Percentiles rank a stretch among this genome's conserved stretches.
These are phyloP conservation scores for Prionailurus viverrinus DNA, from an alignment of 2,113 vertebrate species.

Conservation along the genomic window DNA sequence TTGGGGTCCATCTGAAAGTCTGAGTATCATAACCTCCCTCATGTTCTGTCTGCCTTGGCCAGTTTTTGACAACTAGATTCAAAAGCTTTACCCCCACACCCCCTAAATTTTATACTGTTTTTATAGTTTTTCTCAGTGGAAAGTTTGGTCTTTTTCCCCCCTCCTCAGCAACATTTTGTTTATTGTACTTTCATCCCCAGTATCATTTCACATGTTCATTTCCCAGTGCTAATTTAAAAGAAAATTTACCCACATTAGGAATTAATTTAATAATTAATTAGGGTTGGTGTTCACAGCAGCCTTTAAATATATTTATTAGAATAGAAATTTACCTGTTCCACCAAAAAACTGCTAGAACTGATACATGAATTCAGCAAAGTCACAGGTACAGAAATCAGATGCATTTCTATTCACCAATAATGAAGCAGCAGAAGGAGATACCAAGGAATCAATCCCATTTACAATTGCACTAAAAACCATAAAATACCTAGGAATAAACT, in stretches of 20 bases:
- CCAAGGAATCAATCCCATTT: too few species aligned
- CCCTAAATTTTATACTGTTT: neutral
- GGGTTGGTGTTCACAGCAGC: neutral
- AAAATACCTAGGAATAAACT: too few species aligned
- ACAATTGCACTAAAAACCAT: too few species aligned
- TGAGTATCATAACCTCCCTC: neutral
- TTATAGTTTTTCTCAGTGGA: neutral
- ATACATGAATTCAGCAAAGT: too few species aligned
- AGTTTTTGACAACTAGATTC: neutral
- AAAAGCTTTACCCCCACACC: neutral
- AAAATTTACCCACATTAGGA: slow-evolving; percentile 42
- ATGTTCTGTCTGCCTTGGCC: neutral
- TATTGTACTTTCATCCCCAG: neutral
- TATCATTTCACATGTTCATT: neutral
- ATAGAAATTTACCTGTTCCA: neutral
- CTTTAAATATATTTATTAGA: neutral
- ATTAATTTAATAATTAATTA: slow-evolving; percentile 70
- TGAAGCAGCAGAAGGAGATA: too few species aligned
- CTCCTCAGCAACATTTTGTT: slow-evolving; percentile 36
- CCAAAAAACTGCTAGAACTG: too few species aligned
- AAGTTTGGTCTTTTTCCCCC: neutral
- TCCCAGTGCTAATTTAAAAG: slow-evolving; percentile 53
- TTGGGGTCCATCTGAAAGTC: neutral
- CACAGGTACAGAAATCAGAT: too few species aligned
- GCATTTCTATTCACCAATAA: too few species aligned